Evolutionary conservation across 2,888 invertebrate species (phyloP).

Genomic region (Scaptomyza parva): DNA sequence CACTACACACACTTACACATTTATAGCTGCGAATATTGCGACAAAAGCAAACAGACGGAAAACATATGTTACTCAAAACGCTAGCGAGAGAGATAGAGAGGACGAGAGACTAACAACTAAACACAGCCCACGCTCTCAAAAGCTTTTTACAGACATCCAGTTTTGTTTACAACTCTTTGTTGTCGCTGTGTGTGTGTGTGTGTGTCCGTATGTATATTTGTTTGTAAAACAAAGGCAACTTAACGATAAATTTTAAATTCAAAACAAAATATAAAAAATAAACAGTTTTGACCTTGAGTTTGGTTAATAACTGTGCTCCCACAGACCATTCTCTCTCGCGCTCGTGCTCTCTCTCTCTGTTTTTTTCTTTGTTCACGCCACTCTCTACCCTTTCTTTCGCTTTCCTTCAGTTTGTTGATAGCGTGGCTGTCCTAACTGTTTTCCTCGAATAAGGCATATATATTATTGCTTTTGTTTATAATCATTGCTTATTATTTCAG

Average conservation of each 20-base stretch:
- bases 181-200: constrained; percentile 8
- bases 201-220: constrained; percentile 17
- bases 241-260: constrained; percentile 81
- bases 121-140: constrained; percentile 22
- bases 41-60: constrained; percentile 75
- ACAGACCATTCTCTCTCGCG: constrained; percentile 16
- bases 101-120: constrained; percentile 5
- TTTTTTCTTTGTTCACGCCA: constrained; percentile 23
- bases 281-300: constrained; percentile 84
- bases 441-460: constrained; percentile 10
- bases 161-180: constrained; percentile 72
- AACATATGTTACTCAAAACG: constrained; percentile 64
- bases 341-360: constrained; percentile 10
- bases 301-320: constrained; percentile 77
- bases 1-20: constrained; percentile 13
- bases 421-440: constrained; percentile 57
- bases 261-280: constrained; percentile 85
- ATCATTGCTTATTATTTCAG: constrained; percentile 65
- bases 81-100: constrained; percentile 15
- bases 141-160: constrained; percentile 70
- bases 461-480: constrained; percentile 54
- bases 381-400: constrained; percentile 31
- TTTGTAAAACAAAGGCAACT: constrained; percentile 75
- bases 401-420: constrained; percentile 59
- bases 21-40: constrained; percentile 60